Percentiles rank a stretch among this genome's conserved stretches.
Conservation (phyloP, 2,888 invertebrate genomes). For the Epinotia brunnichana region DNA sequence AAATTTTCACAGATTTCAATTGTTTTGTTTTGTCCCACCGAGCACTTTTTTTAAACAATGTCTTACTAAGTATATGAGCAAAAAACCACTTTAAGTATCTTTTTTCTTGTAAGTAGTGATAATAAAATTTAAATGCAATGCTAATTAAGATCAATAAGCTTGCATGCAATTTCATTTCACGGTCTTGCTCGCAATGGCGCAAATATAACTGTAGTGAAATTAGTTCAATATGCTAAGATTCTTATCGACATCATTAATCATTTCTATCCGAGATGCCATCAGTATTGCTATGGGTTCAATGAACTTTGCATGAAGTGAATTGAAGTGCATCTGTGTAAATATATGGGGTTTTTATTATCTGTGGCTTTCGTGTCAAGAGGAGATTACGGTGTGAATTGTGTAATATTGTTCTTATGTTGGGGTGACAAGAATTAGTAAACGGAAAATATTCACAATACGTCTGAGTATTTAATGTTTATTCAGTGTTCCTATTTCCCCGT, state of each 20-base stretch:
- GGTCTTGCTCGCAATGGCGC: conserved; percentile 28
- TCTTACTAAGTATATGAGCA: background rate
- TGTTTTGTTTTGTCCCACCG: too few species aligned
- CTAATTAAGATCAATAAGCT: conserved; percentile 41
- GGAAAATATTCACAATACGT: background rate
- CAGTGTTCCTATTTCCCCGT: too few species aligned
- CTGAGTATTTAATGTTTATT: too few species aligned
- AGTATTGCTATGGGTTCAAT: conserved; percentile 48
- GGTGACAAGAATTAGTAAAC: background rate
- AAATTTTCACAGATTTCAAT: too few species aligned
- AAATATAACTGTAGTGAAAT: conserved; percentile 42
- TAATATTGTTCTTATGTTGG: background rate
- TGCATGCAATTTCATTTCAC: conserved; percentile 41
- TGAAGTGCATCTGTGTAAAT: conserved; percentile 38
- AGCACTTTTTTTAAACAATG: too few species aligned
- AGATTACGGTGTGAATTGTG: conserved; percentile 7
- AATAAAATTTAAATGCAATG: conserved; percentile 34
- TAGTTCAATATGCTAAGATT: conserved; percentile 50
- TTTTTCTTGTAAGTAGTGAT: conserved; percentile 6
- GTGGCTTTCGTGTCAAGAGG: conserved; percentile 25
- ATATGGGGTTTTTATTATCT: conserved; percentile 3
- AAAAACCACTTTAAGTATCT: background rate
- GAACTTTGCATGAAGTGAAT: conserved; percentile 44
- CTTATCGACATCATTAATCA: conserved; percentile 52
- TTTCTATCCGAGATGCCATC: conserved; percentile 48